phyloP scores from a whole-genome alignment of 1,140 invertebrate genomes.

The Lasioglossum baleicum region DNA sequence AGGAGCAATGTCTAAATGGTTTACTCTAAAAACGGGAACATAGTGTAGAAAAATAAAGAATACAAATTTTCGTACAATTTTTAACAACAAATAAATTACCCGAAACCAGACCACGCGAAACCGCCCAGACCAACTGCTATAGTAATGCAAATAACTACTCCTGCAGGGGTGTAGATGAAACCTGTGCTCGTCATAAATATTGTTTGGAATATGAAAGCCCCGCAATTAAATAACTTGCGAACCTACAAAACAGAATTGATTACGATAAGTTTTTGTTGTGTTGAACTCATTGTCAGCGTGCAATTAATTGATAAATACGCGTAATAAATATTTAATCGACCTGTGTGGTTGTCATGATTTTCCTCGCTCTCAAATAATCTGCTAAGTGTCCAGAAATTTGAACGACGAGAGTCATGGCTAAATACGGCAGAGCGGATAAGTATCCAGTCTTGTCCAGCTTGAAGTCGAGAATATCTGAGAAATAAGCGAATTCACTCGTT shows the following conservation, averaged over 20 bases:
- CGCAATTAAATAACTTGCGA: constrained; percentile 87
- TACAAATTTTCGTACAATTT: neutral
- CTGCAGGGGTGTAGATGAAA: constrained; percentile 83
- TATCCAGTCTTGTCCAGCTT: constrained; percentile 89
- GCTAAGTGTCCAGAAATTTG: constrained; percentile 90
- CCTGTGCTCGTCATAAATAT: constrained; percentile 91
- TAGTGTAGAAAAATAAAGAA: neutral
- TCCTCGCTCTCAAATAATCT: constrained; percentile 85
- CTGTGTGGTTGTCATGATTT: constrained; percentile 86
- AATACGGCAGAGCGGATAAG: constrained; percentile 90
- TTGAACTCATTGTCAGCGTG: no score
- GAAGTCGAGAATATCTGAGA: constrained; percentile 86
- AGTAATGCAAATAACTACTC: constrained; percentile 88
- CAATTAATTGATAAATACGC: no score
- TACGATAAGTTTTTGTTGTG: neutral
- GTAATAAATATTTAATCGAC: constrained; percentile 56
- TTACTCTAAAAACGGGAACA: constrained; percentile 83
- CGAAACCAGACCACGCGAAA: constrained; percentile 93
- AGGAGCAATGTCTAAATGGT: constrained; percentile 93
- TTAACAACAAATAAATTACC: constrained; percentile 78
- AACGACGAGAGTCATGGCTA: constrained; percentile 90
- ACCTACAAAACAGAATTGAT: constrained; percentile 75
- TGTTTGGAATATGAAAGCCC: constrained; percentile 90
- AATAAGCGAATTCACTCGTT: constrained; percentile 25
- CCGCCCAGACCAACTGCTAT: constrained; percentile 93